Percentiles rank a stretch among this genome's conserved stretches.
These are phyloP conservation scores for Heliconius ethilla DNA, from an alignment of 2,888 invertebrate species.

Conservation along the genomic window DNA sequence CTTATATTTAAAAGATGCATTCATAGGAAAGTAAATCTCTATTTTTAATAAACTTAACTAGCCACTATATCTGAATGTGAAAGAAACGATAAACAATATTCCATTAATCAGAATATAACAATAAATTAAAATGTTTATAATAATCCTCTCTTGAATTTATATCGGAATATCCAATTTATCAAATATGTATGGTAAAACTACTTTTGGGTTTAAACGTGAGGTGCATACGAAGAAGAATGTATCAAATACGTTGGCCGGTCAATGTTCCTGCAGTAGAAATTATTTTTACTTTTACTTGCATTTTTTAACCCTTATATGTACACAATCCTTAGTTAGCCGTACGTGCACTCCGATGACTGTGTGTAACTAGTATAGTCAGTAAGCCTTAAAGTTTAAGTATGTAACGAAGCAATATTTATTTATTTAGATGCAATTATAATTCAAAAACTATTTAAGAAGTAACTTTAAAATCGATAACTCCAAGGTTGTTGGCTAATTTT, in stretches of 20 bases:
- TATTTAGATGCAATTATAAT: too few relatives aligned
- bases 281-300: constrained; percentile 21
- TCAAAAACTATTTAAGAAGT: background rate
- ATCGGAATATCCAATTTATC: background rate
- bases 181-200: constrained; percentile 11
- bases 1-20: background rate
- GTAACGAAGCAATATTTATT: too few relatives aligned
- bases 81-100: too few relatives aligned
- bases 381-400: too few relatives aligned
- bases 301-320: background rate
- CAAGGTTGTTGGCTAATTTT: background rate
- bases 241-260: constrained; percentile 27
- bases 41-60: too few relatives aligned
- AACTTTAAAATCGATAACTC: background rate
- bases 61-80: too few relatives aligned
- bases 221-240: constrained; percentile 16
- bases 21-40: background rate
- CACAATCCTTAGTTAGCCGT: background rate
- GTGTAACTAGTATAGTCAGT: too few relatives aligned
- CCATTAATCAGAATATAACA: background rate
- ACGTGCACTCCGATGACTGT: too few relatives aligned
- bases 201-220: constrained; percentile 21
- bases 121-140: background rate
- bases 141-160: background rate
- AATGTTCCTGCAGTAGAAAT: constrained; percentile 18